phyloP scores from a whole-genome alignment of 92 coral and sea anemone species.

The Zoanthus sociatus region DNA sequence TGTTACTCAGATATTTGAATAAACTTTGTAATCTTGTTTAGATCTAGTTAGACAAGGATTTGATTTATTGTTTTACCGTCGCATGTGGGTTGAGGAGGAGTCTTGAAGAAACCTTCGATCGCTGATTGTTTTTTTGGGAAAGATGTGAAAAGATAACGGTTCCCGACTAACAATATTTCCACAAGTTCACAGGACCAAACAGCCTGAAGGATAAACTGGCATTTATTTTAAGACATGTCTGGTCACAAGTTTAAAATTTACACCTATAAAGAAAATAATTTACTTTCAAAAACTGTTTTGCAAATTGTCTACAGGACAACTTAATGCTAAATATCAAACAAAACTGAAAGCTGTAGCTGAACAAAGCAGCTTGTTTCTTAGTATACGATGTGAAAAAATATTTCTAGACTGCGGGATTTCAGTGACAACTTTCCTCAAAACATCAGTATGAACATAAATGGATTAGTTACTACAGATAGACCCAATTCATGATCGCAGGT shows the following conservation, averaged over 20 bases:
- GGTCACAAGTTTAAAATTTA: neutral
- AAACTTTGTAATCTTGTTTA: slow-evolving; percentile 50
- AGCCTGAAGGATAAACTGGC: neutral
- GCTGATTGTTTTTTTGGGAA: neutral
- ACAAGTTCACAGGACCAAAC: neutral
- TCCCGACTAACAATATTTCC: neutral
- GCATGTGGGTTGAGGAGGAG: neutral
- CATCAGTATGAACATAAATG: neutral
- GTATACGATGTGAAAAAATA: neutral
- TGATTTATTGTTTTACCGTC: slow-evolving; percentile 34
- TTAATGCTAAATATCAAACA: neutral
- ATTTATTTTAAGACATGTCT: neutral
- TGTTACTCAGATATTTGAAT: slow-evolving; percentile 42
- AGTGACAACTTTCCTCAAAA: neutral
- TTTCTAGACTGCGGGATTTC: neutral
- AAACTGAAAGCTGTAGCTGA: neutral
- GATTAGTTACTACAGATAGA: neutral
- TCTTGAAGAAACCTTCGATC: neutral
- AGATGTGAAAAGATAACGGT: slow-evolving; percentile 18
- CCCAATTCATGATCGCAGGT: neutral
- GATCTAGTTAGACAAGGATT: slow-evolving; percentile 30
- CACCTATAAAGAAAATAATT: neutral
- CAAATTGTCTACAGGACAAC: neutral
- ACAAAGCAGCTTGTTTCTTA: neutral
- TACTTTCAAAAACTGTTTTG: neutral